These are phyloP conservation scores for Hafferia zeledoni DNA, from an alignment of 2,797 vertebrate species.

Conservation along the genomic window DNA sequence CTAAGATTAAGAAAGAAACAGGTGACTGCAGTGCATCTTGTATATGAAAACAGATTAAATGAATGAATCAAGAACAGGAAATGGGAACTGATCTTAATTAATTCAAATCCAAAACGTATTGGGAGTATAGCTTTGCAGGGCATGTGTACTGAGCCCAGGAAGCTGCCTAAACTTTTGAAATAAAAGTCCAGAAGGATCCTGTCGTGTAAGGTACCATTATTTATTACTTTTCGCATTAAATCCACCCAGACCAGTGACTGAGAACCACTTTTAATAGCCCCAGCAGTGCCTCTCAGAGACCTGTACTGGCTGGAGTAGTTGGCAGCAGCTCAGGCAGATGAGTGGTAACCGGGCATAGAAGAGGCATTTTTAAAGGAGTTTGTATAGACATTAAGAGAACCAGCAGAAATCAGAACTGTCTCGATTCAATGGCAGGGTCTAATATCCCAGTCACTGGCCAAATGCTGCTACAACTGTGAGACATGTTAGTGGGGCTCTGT, in stretches of 20 bases:
- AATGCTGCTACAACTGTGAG: neutral
- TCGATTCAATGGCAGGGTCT: neutral
- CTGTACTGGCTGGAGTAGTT: neutral
- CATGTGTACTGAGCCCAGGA: neutral
- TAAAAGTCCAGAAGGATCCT: neutral
- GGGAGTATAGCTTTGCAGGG: neutral
- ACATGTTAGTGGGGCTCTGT: neutral
- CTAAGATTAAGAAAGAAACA: neutral
- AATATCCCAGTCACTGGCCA: neutral
- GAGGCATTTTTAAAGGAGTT: neutral
- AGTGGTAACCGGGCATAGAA: neutral
- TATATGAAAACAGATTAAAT: neutral
- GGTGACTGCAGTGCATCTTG: neutral
- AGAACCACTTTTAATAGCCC: neutral
- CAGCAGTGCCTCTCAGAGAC: neutral
- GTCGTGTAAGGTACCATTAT: neutral
- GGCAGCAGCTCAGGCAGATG: neutral
- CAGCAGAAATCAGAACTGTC: neutral
- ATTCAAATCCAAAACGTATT: constrained; percentile 11
- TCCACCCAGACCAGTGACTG: neutral
- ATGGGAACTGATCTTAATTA: constrained; percentile 2
- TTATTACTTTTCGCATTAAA: constrained; percentile 1
- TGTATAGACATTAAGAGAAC: neutral
- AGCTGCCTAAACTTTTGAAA: neutral
- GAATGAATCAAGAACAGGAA: constrained; percentile 3